A percentile compares a stretch with the other conserved stretches of the same genome.
These are phyloP conservation scores for Vicugna pacos DNA, from an alignment of 2,113 vertebrate genomes.

Conservation along the genomic window DNA sequence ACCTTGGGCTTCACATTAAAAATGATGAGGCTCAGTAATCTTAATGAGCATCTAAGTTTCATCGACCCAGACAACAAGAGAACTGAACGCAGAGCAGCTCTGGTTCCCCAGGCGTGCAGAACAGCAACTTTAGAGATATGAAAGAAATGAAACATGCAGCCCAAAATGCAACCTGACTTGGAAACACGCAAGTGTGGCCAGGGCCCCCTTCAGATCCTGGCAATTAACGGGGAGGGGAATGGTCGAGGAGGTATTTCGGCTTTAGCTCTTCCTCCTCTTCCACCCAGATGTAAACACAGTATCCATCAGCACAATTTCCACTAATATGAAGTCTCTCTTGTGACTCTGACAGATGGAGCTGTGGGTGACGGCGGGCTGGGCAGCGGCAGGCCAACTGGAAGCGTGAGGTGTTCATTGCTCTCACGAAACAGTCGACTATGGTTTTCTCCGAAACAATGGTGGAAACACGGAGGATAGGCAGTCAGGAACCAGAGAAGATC, in stretches of 20 bases:
- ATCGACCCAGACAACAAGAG: constrained; percentile 61
- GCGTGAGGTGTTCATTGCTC: background rate
- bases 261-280: background rate
- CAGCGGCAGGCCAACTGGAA: background rate
- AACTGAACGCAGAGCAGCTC: background rate
- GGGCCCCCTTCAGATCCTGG: background rate
- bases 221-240: background rate
- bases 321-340: background rate
- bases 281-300: constrained; percentile 6
- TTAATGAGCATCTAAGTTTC: constrained; percentile 83
- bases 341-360: background rate
- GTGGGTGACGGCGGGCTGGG: accelerated
- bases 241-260: background rate
- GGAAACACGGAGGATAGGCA: background rate
- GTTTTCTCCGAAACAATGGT: background rate
- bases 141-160: constrained; percentile 31
- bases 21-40: constrained; percentile 84
- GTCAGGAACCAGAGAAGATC: background rate
- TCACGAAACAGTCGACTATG: background rate
- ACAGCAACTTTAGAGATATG: constrained; percentile 49
- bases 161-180: constrained; percentile 30
- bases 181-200: background rate
- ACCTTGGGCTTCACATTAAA: constrained; percentile 87
- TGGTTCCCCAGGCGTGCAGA: constrained; percentile 19
- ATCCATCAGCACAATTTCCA: background rate